Evolutionary conservation across 2,797 vertebrate genomes (phyloP).

Genomic region (Girardinus metallicus): DNA sequence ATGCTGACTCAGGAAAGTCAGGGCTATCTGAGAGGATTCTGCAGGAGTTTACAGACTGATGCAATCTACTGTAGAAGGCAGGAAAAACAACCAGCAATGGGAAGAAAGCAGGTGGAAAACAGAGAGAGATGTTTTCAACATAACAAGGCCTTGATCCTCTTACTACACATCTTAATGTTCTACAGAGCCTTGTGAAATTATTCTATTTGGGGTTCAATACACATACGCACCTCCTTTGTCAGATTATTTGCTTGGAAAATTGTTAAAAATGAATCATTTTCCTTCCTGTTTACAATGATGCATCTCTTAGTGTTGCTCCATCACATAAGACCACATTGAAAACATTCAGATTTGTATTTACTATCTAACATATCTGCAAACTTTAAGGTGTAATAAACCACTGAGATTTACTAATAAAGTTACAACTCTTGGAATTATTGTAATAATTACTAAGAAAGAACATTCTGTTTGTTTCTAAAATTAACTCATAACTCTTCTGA

Average conservation of each 20-base stretch:
- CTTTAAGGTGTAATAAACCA: background rate
- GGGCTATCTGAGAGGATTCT: constrained; percentile 51
- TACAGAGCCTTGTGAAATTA: background rate
- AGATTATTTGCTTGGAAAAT: background rate
- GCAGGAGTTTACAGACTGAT: constrained; percentile 41
- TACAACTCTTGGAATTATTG: background rate
- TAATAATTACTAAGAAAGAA: background rate
- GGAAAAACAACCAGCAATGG: constrained; percentile 24
- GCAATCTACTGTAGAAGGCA: constrained; percentile 46
- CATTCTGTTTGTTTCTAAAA: background rate
- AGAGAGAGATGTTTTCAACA: constrained; percentile 21
- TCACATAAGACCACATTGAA: background rate
- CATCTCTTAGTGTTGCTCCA: background rate
- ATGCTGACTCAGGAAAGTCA: background rate
- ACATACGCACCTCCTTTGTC: background rate
- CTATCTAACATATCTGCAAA: background rate
- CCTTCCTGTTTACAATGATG: background rate
- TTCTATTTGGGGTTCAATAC: background rate
- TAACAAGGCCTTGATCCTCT: background rate
- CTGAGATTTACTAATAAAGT: background rate
- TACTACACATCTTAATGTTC: background rate
- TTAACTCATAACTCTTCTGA: constrained; percentile 1
- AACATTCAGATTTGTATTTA: background rate
- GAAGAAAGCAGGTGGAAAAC: constrained; percentile 26
- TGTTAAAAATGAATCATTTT: background rate